These are phyloP conservation scores for Malurus alboscapulatus DNA, from an alignment of 2,113 vertebrate species.

Conservation along the genomic window DNA sequence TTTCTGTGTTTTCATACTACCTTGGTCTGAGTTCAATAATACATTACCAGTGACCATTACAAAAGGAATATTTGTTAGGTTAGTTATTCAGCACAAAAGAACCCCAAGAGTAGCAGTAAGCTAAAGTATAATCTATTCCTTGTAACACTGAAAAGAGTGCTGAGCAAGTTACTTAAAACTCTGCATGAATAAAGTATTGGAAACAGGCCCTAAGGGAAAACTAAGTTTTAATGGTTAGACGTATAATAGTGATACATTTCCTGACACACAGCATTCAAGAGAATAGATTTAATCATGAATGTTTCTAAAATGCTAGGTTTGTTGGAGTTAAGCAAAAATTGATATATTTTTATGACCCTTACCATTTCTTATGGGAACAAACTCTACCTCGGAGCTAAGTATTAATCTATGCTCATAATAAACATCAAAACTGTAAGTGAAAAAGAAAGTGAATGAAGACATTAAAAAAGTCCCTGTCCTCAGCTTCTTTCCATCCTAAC, in stretches of 20 bases:
- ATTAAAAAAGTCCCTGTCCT: background rate
- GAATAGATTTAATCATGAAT: background rate
- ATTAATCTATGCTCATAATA: background rate
- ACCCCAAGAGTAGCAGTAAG: too few relatives aligned
- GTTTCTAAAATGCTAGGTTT: background rate
- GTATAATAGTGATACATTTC: background rate
- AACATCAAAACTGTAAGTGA: background rate
- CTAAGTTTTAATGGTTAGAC: background rate
- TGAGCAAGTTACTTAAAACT: background rate
- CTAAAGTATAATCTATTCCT: background rate
- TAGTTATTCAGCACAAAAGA: background rate
- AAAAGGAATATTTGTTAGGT: background rate
- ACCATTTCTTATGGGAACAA: background rate
- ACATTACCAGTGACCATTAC: background rate
- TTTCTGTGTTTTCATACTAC: background rate
- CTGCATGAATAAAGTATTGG: background rate
- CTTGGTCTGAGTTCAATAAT: background rate
- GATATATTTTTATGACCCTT: background rate
- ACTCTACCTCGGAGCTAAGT: background rate
- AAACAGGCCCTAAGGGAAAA: background rate
- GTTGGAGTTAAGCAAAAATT: background rate
- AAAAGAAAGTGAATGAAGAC: background rate
- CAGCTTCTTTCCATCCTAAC: background rate
- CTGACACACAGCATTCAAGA: background rate
- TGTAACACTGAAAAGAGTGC: background rate